phyloP scores from a whole-genome alignment of 2,113 vertebrate genomes.

The Cheilinus undulatus region DNA sequence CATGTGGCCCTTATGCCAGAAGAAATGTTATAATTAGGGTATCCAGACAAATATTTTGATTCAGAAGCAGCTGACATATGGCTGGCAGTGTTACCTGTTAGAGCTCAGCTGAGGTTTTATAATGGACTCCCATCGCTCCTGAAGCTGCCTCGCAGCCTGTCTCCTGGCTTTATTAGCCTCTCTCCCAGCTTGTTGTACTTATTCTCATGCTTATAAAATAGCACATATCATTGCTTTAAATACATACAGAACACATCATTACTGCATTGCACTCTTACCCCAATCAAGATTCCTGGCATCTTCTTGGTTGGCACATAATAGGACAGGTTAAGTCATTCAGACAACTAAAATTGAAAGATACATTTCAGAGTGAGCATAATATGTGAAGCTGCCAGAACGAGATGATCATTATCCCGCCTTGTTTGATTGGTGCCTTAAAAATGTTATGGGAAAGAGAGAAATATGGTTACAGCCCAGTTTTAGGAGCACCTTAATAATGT shows the following conservation, averaged over 20 bases:
- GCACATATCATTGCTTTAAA: constrained; percentile 24
- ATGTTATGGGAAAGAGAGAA: constrained; percentile 56
- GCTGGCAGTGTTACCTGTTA: constrained; percentile 73
- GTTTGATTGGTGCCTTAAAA: constrained; percentile 73
- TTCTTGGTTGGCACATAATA: constrained; percentile 15
- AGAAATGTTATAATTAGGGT: constrained; percentile 74
- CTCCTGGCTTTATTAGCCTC: constrained; percentile 51
- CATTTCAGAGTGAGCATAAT: constrained; percentile 29
- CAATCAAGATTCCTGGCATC: constrained; percentile 28
- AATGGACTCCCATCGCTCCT: constrained; percentile 75
- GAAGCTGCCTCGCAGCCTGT: constrained; percentile 60
- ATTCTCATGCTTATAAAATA: constrained; percentile 40
- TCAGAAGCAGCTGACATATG: constrained; percentile 63
- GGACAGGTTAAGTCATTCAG: constrained; percentile 34
- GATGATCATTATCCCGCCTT: constrained; percentile 71
- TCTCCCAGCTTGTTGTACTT: constrained; percentile 41
- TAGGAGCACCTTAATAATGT: constrained; percentile 69
- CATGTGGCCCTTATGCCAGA: constrained; percentile 56
- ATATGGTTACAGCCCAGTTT: constrained; percentile 56
- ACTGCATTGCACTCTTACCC: not conserved
- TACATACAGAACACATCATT: not conserved
- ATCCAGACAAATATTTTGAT: constrained; percentile 65
- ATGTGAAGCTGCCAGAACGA: constrained; percentile 56
- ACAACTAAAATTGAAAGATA: constrained; percentile 45
- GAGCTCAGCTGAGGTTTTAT: constrained; percentile 63